A percentile compares a stretch with the other conserved stretches of the same genome.
phyloP scores from a whole-genome alignment of 2,113 vertebrate genomes.

The Casuarius casuarius region DNA sequence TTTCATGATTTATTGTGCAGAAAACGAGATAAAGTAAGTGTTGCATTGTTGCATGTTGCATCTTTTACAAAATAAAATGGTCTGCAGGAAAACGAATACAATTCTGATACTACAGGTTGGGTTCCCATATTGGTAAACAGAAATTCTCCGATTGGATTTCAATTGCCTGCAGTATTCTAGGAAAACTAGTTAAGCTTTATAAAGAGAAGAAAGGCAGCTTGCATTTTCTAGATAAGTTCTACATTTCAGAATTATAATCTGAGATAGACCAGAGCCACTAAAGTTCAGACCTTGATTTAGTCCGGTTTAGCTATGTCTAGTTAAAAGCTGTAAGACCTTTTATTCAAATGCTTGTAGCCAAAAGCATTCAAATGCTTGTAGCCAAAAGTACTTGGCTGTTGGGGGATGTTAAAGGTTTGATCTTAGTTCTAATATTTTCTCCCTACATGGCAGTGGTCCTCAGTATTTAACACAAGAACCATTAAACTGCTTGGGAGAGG shows the following conservation, averaged over 20 bases:
- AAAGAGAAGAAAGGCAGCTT: background rate
- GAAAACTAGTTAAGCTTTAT: background rate
- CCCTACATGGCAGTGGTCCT: background rate
- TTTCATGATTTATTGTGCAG: background rate
- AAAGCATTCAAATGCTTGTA: too few species aligned
- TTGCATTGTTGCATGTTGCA: background rate
- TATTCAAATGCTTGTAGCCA: too few species aligned
- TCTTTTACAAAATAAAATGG: background rate
- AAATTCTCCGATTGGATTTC: background rate
- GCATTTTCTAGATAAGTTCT: background rate
- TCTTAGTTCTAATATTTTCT: too few species aligned
- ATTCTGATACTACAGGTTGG: background rate
- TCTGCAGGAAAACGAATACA: background rate
- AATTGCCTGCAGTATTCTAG: background rate
- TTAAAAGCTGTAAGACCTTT: background rate
- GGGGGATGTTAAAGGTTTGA: too few species aligned
- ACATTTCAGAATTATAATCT: too few species aligned
- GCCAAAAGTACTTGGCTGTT: too few species aligned
- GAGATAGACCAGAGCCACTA: background rate
- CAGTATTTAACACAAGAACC: background rate
- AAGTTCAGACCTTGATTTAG: background rate
- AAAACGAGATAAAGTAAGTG: background rate
- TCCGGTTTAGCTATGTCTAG: fast-evolving
- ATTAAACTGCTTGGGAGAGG: background rate
- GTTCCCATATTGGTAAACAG: background rate